Conservation (phyloP, 2,888 invertebrate genomes). For the Sycophila texana region DNA sequence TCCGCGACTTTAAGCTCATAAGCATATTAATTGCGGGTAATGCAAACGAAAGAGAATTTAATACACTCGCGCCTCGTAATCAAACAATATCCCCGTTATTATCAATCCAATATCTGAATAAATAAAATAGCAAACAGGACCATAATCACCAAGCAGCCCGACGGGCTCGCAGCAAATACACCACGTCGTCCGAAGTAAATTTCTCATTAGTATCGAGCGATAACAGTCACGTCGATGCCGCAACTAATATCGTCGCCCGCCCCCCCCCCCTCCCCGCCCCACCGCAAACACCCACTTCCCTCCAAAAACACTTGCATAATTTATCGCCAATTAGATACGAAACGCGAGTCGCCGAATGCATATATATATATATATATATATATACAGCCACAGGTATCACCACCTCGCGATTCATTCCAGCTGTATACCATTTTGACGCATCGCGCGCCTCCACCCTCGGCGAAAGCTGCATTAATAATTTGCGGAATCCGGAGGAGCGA, state of each 20-base stretch:
- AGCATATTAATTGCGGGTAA: too few species aligned
- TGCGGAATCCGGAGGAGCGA: conserved; percentile 47
- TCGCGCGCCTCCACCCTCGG: background rate
- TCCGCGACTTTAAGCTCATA: too few species aligned
- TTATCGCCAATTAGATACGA: conserved; percentile 18
- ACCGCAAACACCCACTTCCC: background rate
- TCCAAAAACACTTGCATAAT: conserved; percentile 38
- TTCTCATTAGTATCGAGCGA: conserved; percentile 21
- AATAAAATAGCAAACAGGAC: too few species aligned
- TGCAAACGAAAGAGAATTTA: too few species aligned
- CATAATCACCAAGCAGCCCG: too few species aligned
- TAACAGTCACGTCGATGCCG: conserved; percentile 14
- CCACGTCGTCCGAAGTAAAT: background rate
- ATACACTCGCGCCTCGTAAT: too few species aligned
- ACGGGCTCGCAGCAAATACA: conserved; percentile 1
- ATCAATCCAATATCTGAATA: too few species aligned
- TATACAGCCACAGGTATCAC: background rate
- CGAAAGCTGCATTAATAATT: conserved; percentile 54
- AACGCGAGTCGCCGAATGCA: background rate
- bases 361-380: too few species aligned
- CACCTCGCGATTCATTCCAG: conserved; percentile 27
- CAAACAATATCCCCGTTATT: too few species aligned
- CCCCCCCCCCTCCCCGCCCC: background rate
- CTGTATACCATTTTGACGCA: background rate
- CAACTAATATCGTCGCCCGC: background rate